These are phyloP conservation scores for Euura saliciscinereae DNA, from an alignment of 1,140 invertebrate genomes.

Conservation along the genomic window DNA sequence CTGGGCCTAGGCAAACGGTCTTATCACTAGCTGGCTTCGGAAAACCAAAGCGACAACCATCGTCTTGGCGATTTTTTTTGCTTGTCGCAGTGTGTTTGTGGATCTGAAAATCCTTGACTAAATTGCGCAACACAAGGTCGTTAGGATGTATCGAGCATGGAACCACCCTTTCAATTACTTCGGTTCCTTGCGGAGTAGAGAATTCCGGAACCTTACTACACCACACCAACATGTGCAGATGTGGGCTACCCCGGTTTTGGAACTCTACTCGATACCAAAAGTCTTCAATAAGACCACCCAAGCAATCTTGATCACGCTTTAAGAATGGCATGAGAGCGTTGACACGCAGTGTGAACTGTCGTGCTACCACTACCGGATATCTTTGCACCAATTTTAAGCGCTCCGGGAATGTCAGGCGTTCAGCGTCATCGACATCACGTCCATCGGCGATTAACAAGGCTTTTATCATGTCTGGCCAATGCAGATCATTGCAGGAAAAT, in stretches of 20 bases:
- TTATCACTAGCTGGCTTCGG: constrained; percentile 23
- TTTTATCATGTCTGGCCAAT: no score
- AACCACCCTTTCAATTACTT: constrained; percentile 24
- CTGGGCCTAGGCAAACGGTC: constrained; percentile 27
- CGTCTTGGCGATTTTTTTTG: constrained; percentile 20
- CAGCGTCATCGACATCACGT: no score
- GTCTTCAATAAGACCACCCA: no score
- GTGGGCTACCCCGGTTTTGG: no score
- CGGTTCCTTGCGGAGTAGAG: constrained; percentile 38
- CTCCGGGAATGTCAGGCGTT: no score
- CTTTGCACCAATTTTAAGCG: not conserved
- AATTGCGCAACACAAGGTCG: constrained; percentile 15
- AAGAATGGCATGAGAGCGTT: no score
- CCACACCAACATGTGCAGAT: constrained; percentile 53
- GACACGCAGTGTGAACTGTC: no score
- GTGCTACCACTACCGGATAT: constrained; percentile 33
- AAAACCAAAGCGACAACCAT: constrained; percentile 27
- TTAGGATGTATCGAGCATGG: constrained; percentile 22
- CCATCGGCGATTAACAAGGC: no score
- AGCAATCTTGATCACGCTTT: no score
- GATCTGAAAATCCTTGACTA: constrained; percentile 25
- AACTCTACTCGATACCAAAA: no score
- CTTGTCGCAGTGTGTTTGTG: constrained; percentile 26
- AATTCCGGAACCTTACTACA: constrained; percentile 44
- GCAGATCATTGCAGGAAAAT: no score